A percentile compares a stretch with the other conserved stretches of the same genome.
phyloP scores from a whole-genome alignment of 1,140 invertebrate species.

The Pseudomyrmex dendroicus region DNA sequence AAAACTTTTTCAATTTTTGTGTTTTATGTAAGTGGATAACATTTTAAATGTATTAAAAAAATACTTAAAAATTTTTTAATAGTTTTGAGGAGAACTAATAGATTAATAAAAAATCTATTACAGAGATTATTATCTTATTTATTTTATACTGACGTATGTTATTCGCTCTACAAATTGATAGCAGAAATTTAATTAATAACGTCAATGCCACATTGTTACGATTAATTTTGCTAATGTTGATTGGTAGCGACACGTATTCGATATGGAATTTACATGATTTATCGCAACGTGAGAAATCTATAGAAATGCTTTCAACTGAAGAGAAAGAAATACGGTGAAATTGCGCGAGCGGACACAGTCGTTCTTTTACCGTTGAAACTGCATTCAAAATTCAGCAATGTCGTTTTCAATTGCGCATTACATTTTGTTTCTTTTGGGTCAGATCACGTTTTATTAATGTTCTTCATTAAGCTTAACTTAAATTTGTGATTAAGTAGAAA shows the following conservation, averaged over 20 bases:
- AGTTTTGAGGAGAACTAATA: no score
- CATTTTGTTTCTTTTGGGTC: not conserved
- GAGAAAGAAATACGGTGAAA: conserved; percentile 5
- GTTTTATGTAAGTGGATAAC: no score
- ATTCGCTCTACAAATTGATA: not conserved
- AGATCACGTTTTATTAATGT: not conserved
- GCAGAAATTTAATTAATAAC: conserved; percentile 25
- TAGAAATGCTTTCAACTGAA: conserved; percentile 8
- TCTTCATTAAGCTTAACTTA: not conserved
- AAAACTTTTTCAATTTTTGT: no score
- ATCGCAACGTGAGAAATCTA: conserved; percentile 26
- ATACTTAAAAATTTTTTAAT: no score
- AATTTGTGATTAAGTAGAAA: not conserved
- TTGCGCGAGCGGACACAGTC: not conserved
- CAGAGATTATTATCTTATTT: no score
- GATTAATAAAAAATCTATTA: no score
- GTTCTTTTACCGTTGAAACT: conserved; percentile 2
- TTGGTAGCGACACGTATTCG: conserved; percentile 37
- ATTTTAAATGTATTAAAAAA: no score
- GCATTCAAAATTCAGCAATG: conserved; percentile 2
- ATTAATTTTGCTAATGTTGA: conserved; percentile 20
- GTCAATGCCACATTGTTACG: conserved; percentile 8
- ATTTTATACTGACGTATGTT: not conserved
- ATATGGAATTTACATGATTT: conserved; percentile 26
- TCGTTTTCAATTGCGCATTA: not conserved